Percentiles rank a stretch among this genome's conserved stretches.
Conservation (phyloP, 2,888 invertebrate genomes). For the Piscicola geometra region DNA sequence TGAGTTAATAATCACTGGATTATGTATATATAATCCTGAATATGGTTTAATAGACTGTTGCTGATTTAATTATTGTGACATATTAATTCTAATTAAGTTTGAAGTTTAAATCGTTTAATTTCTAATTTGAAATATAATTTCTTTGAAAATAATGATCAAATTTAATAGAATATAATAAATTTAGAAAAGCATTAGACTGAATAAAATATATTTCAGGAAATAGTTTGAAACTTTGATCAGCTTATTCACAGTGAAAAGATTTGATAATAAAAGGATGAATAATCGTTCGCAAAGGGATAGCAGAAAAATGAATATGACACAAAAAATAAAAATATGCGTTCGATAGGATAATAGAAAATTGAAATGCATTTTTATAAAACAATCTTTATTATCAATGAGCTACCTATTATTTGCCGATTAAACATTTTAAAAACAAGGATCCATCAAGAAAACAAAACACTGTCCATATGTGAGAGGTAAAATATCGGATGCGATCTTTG, state of each 20-base stretch:
- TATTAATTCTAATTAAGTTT: not conserved
- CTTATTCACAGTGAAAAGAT: too few species aligned
- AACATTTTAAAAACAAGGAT: slow-evolving; percentile 7
- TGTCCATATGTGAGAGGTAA: slow-evolving; percentile 1
- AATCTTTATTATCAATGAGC: not conserved
- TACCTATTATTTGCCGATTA: slow-evolving; percentile 8
- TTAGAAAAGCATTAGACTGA: too few species aligned
- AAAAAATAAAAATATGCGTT: not conserved
- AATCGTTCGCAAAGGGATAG: not conserved
- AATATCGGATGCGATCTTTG: too few species aligned
- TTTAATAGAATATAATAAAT: too few species aligned
- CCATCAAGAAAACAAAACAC: slow-evolving; percentile 17
- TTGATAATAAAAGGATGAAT: not conserved
- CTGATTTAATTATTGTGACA: not conserved
- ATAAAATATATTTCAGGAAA: too few species aligned
- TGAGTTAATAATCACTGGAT: not conserved
- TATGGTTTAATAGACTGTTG: not conserved
- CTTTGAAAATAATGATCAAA: too few species aligned
- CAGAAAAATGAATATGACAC: not conserved
- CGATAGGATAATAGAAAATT: not conserved
- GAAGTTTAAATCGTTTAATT: too few species aligned
- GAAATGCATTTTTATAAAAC: not conserved
- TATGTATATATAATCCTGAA: not conserved
- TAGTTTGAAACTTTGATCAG: too few species aligned
- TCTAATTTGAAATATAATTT: too few species aligned